These are phyloP conservation scores for Cantharis lateralis DNA, from an alignment of 2,888 invertebrate species.

Conservation along the genomic window DNA sequence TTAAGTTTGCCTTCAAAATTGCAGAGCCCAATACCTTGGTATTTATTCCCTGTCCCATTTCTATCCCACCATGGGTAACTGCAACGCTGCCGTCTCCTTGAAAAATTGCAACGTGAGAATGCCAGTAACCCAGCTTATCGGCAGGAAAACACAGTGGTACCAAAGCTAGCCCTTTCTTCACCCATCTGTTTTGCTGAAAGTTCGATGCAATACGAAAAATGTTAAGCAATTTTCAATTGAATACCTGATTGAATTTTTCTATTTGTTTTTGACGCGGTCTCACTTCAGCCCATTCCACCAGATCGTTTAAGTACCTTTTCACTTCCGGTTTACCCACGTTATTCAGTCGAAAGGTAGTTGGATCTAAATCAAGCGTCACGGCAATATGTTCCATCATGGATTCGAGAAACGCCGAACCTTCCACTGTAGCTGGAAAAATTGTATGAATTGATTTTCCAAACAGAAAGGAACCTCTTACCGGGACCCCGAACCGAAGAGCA, in stretches of 20 bases:
- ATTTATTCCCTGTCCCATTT: neutral
- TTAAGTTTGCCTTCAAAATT: neutral
- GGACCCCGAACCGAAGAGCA: constrained; percentile 72
- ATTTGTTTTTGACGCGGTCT: constrained; percentile 60
- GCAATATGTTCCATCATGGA: constrained; percentile 71
- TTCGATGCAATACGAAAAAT: constrained; percentile 44
- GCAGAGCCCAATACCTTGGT: neutral
- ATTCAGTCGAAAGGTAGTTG: constrained; percentile 61
- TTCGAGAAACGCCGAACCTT: constrained; percentile 54
- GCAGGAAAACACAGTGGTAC: neutral
- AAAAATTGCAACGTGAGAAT: neutral
- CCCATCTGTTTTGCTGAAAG: neutral
- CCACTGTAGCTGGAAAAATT: neutral
- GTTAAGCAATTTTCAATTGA: constrained; percentile 62
- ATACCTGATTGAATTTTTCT: constrained; percentile 63
- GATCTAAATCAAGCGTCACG: constrained; percentile 60
- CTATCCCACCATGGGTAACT: neutral
- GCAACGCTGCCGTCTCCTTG: neutral
- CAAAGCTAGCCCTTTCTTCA: neutral
- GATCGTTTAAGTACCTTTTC: constrained; percentile 61
- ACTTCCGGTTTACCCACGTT: constrained; percentile 57
- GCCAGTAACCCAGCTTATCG: neutral
- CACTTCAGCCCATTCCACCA: constrained; percentile 64
- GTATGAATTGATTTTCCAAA: neutral
- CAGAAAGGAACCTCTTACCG: constrained; percentile 54